Base-by-base conservation (phyloP, 2,888 invertebrate genomes). In the Eucera pruinosa region DNA sequence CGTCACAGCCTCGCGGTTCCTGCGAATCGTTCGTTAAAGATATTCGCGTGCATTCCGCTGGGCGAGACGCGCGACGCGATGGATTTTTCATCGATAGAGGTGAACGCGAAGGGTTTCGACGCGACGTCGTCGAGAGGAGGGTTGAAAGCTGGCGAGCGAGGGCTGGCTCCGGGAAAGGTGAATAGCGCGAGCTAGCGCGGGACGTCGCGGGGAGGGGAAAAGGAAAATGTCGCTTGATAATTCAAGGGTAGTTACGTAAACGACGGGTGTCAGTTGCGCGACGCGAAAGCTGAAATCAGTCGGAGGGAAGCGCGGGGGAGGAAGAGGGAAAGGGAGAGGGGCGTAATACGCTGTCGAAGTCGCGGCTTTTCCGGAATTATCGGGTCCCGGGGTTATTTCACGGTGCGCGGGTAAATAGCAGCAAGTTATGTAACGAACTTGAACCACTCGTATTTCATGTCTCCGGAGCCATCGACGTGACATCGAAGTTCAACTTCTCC, bases 381-480 rank as follows among this genome's bases (percentile, higher is more conserved):
- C 54, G 20, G 30, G 43, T 30, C 23, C 23, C 27, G 18, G 33
- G 36, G 60, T 57, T 80, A 60, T 62, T 66, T 41, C 62, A 18
- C 11, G 58, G 48, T 18, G 30, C 45, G 23, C 41, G 39, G 65
- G 7, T 71, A 75, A 80, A 78, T 73, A 73, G 55, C 13, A 36
- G 36, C 20, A 39, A 71, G 72, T 68, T 55, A 45, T 54, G 69
- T 25, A 62, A 88, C 93, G 91, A 90, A 95, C 95, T 94, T 94
- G 93, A 94, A 95, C 96, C 96, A 96, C 85, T 95, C 94, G 89
- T 94, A 94, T 85, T 93, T 93, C 79, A 95, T 94, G 81, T 95
- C 95, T 25, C 95, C 95, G 77, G 95, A 94, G 65, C 95, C 96
- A 75, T 95, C 94, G 79, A 94, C 94, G 86, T 94, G 94, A 91